Evolutionary conservation across 2,888 invertebrate genomes (phyloP).

Genomic region (Anticlea derivata): DNA sequence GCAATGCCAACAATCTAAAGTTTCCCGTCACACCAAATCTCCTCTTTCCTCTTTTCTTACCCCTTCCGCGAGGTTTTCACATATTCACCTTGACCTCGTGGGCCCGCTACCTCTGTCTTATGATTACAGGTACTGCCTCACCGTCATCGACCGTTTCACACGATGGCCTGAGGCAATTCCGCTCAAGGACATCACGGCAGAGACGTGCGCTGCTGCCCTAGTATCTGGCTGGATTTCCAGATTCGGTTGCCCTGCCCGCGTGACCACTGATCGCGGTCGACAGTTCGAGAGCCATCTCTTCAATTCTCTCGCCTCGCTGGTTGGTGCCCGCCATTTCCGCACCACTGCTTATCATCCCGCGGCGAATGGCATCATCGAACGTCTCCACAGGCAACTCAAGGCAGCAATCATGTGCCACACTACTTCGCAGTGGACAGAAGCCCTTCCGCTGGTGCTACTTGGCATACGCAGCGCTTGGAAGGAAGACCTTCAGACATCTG

Average conservation of each 20-base stretch:
- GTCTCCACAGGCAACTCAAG: background rate
- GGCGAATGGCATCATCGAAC: background rate
- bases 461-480: too few species aligned
- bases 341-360: too few species aligned
- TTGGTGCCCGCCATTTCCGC: constrained; percentile 42
- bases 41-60: background rate
- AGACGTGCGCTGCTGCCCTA: background rate
- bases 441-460: too few species aligned
- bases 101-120: background rate
- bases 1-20: background rate
- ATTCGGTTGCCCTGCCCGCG: background rate
- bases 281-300: too few species aligned
- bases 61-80: background rate
- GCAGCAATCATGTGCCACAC: too few species aligned
- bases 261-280: background rate
- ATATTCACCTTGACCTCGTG: background rate
- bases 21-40: background rate
- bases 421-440: too few species aligned
- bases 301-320: constrained; percentile 54
- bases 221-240: background rate
- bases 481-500: too few species aligned
- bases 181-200: background rate
- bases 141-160: too few species aligned
- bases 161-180: background rate
- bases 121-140: background rate